Evolutionary conservation across 2,797 vertebrate genomes (phyloP), one percentile per base, ranked within the genome.

Genomic region (Denticeps clupeoides): DNA sequence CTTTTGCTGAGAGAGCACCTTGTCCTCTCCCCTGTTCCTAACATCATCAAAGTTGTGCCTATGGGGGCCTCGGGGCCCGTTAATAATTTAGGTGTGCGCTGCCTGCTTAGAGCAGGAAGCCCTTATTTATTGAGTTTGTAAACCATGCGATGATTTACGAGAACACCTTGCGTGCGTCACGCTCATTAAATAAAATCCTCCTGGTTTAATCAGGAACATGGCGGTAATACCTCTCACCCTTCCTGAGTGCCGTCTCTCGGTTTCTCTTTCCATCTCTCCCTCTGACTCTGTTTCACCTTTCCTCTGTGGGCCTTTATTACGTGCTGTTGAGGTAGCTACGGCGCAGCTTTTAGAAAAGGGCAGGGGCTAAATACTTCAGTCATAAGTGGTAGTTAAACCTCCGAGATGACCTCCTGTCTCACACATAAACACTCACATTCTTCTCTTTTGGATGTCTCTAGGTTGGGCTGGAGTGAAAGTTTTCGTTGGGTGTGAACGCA

Each of bases 1-100:
- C 87, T 90, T 93, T 88, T 91, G 90, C 90, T 93, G 91, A 93
- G 89, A 86, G 88, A 89, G 90, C 87, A 89, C 88, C 88, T 90
- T 90, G 89, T 91, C 89, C 85, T 89, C 86, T 81, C 85, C 87
- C 85, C 87, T 80, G 87, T 91, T 90, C 93, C 90, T 90, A 90
- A 90, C 88, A 87, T 88, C 89, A 93, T 93, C 92, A 94, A 95
- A 93, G 89, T 87, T 88, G 81, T 87, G 90, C 90, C 91, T 89
- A 82, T 86, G 87, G 90, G 90, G 89, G 82, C 75, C 79, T 78
- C 79, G 42, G 61, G 83, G 81, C 81, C 83, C 84, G 85, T 93
- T 92, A 93, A 93, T 96, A 95, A 97, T 93, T 91, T 89, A 94
- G 89, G 87, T 87, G 87, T 80, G 35, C 38, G 35, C 35, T 38